Evolutionary conservation across 2,888 invertebrate genomes (phyloP).

Genomic region (Crematogaster levior): DNA sequence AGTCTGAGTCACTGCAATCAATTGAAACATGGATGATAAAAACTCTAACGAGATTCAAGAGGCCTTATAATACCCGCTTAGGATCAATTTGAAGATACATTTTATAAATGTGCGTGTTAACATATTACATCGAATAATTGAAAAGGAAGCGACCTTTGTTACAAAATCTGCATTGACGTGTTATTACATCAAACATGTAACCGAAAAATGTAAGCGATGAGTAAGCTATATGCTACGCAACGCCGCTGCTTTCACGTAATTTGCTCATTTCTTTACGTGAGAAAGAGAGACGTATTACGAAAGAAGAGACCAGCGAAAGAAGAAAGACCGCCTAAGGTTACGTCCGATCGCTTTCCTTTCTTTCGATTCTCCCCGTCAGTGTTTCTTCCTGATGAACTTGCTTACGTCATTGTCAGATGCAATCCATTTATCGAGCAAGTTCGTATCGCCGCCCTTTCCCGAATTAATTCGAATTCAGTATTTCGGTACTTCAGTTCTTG

Average conservation of each 20-base stretch:
- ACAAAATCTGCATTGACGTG: conserved; percentile 9
- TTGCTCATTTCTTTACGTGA: conserved; percentile 39
- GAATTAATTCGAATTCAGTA: neutral
- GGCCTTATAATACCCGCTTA: neutral
- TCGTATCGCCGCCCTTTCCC: neutral
- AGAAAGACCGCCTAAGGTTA: conserved; percentile 55
- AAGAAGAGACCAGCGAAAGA: conserved; percentile 32
- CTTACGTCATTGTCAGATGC: conserved; percentile 14
- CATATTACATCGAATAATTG: neutral
- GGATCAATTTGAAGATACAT: neutral
- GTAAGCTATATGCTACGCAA: conserved; percentile 50
- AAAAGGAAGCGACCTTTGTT: neutral
- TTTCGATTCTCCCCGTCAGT: conserved; percentile 53
- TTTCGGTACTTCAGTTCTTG: neutral
- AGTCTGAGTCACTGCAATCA: neutral
- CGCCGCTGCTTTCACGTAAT: conserved; percentile 45
- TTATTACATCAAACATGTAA: conserved; percentile 43
- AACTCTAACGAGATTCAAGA: neutral
- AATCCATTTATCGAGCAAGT: conserved; percentile 11
- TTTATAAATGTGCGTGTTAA: neutral
- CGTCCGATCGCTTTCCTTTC: conserved; percentile 69
- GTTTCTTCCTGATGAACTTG: conserved; percentile 67
- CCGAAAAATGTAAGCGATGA: conserved; percentile 45
- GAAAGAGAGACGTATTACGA: conserved; percentile 43
- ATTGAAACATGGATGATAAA: neutral